These are phyloP conservation scores for Solen grandis DNA, from an alignment of 1,140 invertebrate species.

Conservation along the genomic window DNA sequence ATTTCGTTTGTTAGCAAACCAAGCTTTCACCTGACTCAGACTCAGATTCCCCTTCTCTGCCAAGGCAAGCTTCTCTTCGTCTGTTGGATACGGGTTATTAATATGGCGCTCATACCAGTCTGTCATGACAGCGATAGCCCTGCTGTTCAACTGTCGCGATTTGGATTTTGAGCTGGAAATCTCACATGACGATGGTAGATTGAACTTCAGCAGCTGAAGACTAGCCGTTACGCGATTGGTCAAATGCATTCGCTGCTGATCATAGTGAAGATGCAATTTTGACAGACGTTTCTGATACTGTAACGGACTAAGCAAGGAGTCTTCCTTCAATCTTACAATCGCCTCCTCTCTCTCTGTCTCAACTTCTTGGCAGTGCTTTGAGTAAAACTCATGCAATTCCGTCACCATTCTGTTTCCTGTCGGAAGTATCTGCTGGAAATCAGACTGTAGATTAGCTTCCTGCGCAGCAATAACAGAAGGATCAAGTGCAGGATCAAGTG, in stretches of 20 bases:
- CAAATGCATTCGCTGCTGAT: constrained; percentile 67
- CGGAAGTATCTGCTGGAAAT: constrained; percentile 62
- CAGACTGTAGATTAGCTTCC: constrained; percentile 67
- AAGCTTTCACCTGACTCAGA: constrained; percentile 76
- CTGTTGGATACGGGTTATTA: constrained; percentile 75
- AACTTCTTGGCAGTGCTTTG: constrained; percentile 60
- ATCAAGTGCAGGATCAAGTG: constrained; percentile 44
- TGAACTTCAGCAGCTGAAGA: constrained; percentile 65
- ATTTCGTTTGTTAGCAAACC: constrained; percentile 79
- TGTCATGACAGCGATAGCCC: constrained; percentile 71
- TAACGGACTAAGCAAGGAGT: constrained; percentile 33
- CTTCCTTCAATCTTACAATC: constrained; percentile 59
- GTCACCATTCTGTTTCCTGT: constrained; percentile 58
- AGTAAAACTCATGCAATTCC: constrained; percentile 67
- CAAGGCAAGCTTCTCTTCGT: constrained; percentile 71
- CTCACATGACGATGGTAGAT: constrained; percentile 31
- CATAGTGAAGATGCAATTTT: constrained; percentile 59
- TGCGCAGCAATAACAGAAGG: constrained; percentile 62
- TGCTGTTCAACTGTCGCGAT: constrained; percentile 65
- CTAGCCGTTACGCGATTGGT: constrained; percentile 65
- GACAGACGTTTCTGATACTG: constrained; percentile 58
- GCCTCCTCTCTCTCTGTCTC: constrained; percentile 64
- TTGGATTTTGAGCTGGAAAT: constrained; percentile 43
- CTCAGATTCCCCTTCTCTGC: constrained; percentile 70
- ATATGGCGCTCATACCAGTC: constrained; percentile 74